phyloP scores from a whole-genome alignment of 2,113 vertebrate species.

The Gobius niger region DNA sequence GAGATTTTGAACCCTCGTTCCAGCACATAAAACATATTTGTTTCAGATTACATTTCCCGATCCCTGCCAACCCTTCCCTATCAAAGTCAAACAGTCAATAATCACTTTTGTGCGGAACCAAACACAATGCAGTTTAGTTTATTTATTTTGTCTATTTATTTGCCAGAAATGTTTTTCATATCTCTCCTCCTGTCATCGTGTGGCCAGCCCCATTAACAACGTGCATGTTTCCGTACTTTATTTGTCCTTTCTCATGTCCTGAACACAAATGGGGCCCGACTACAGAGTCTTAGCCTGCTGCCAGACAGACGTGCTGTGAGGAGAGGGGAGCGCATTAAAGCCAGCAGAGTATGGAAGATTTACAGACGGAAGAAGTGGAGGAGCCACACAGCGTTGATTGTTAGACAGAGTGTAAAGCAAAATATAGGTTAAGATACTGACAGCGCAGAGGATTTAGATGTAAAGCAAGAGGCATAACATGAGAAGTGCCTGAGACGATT shows the following conservation, averaged over 20 bases:
- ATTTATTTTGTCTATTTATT: slow-evolving; percentile 1
- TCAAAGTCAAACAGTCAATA: not conserved
- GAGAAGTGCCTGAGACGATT: too few species aligned
- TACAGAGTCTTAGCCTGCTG: slow-evolving; percentile 16
- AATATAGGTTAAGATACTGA: not conserved
- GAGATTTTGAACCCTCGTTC: not conserved
- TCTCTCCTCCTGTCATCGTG: slow-evolving; percentile 26
- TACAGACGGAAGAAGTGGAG: slow-evolving; percentile 9
- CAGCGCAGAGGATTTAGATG: slow-evolving; percentile 8
- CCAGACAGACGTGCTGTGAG: slow-evolving; percentile 9
- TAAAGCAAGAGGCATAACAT: not conserved
- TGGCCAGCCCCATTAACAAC: slow-evolving; percentile 31
- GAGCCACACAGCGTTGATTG: slow-evolving; percentile 1
- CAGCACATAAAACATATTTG: not conserved
- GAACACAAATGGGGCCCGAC: slow-evolving; percentile 21
- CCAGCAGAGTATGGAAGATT: slow-evolving; percentile 8
- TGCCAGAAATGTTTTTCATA: not conserved
- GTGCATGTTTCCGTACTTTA: slow-evolving; percentile 7
- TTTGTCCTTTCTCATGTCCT: slow-evolving; percentile 8
- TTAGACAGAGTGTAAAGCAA: not conserved
- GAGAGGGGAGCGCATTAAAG: slow-evolving; percentile 17
- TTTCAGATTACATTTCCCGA: not conserved
- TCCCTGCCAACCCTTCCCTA: not conserved
- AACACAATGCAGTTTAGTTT: not conserved
- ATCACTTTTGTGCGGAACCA: not conserved